phyloP scores from a whole-genome alignment of 2,113 vertebrate genomes.

The Sorex fumeus region DNA sequence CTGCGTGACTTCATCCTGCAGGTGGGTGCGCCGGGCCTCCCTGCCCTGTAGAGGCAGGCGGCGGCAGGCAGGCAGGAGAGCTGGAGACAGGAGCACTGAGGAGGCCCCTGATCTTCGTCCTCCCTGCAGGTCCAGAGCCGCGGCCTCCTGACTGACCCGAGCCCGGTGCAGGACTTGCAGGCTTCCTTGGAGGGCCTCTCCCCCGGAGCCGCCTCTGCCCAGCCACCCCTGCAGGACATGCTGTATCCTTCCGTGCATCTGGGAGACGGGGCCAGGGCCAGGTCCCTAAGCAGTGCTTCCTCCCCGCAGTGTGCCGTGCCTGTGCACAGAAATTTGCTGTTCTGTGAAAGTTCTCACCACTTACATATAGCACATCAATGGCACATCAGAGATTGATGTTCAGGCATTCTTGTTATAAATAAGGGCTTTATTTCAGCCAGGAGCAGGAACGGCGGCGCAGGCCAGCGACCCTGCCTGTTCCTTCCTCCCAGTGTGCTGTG shows the following conservation, averaged over 20 bases:
- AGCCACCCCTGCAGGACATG: constrained; percentile 75
- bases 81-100: neutral
- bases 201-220: neutral
- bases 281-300: neutral
- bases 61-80: neutral
- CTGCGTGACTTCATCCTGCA: constrained; percentile 92
- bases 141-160: constrained; percentile 77
- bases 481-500: no score
- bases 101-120: neutral
- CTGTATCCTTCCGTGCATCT: constrained; percentile 89
- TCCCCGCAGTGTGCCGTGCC: no score
- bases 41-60: neutral
- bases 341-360: no score
- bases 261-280: neutral
- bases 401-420: no score
- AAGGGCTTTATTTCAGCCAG: no score
- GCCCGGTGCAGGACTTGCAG: constrained; percentile 71
- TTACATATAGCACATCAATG: no score
- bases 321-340: no score
- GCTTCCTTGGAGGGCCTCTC: constrained; percentile 83
- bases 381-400: no score
- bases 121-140: constrained; percentile 85
- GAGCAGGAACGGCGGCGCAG: no score
- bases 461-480: no score
- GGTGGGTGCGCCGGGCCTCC: constrained; percentile 85